Base-by-base conservation (phyloP, 2,113 vertebrate genomes). In the mouse (Mus musculus) region DNA sequence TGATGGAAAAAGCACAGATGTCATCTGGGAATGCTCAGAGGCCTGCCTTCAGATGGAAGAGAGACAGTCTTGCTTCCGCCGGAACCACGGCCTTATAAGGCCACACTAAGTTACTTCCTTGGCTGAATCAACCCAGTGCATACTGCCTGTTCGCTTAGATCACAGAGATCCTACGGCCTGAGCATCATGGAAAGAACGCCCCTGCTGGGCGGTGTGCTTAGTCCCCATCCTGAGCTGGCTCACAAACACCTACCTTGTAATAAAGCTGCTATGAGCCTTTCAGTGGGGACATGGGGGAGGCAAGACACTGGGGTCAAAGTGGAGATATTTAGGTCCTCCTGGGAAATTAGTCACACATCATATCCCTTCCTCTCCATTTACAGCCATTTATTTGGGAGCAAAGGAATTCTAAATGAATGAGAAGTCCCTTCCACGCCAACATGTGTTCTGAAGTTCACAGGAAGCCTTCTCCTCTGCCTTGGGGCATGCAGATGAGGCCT, bases 11-110 rank as follows among this genome's bases (percentile, higher is more conserved):
- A 94, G 80, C 98, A 98, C 98, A 98, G 97, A 98, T 97, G 95
- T 97, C 98, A 98, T 98, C 97, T 98, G 98, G 97, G 97, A 98
- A 97, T 63, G 87, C 93, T 98, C 98, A 96, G 96, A 96, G 94
- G 96, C 7, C 26, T 69, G 67, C 93, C 97, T 97, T 82, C 54
- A 46, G 95, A 54, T 88, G 85, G 71, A 91, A 30, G 65, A 69
- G 65, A 69, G 86, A 95, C 36, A 80, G 30, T 71, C 69, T 84
- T 6, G 6, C 91, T 94, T 97, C 94, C 91, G 92, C 97, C 97
- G 97, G 98, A 99, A 98, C 73, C 0, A 11, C 80, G 36, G 39
- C 98, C 98, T 98, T 98, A 98, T 98, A 98, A 97, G 98, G 96
- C 95, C 67, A 97, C 97, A 33, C 9, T 49, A 0, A 30, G 88